Evolutionary conservation across 35 echinoderm and acorn worm genomes (phyloP).

Genomic region (Amphiura filiformis): DNA sequence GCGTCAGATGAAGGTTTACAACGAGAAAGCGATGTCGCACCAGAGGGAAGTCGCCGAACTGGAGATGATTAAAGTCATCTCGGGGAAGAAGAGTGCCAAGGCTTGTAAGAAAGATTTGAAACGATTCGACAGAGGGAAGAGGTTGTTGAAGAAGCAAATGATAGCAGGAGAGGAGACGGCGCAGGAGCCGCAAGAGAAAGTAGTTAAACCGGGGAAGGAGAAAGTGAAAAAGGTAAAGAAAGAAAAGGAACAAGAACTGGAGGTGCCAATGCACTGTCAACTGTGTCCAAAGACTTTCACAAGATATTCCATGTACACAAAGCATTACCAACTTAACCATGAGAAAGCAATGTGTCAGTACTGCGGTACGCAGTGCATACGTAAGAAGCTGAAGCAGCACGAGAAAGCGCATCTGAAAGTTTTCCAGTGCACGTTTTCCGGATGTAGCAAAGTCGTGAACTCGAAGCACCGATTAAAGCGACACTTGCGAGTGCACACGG

Average conservation of each 20-base stretch:
- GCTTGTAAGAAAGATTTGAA: neutral
- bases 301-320: neutral
- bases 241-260: neutral
- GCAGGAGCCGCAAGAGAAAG: neutral
- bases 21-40: neutral
- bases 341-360: constrained; percentile 5
- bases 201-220: neutral
- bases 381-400: neutral
- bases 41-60: neutral
- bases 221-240: neutral
- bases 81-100: neutral
- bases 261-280: neutral
- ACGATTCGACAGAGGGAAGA: neutral
- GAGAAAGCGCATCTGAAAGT: neutral
- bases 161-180: neutral
- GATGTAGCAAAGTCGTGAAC: neutral
- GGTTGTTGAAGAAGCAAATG: neutral
- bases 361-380: neutral
- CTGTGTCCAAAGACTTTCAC: neutral
- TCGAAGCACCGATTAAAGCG: neutral
- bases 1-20: neutral
- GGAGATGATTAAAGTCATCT: neutral
- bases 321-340: neutral
- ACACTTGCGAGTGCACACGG: neutral
- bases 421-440: neutral